Percentiles rank a stretch among this genome's conserved stretches.
These are phyloP conservation scores for Mamestra configurata DNA, from an alignment of 1,140 invertebrate genomes.

Conservation along the genomic window DNA sequence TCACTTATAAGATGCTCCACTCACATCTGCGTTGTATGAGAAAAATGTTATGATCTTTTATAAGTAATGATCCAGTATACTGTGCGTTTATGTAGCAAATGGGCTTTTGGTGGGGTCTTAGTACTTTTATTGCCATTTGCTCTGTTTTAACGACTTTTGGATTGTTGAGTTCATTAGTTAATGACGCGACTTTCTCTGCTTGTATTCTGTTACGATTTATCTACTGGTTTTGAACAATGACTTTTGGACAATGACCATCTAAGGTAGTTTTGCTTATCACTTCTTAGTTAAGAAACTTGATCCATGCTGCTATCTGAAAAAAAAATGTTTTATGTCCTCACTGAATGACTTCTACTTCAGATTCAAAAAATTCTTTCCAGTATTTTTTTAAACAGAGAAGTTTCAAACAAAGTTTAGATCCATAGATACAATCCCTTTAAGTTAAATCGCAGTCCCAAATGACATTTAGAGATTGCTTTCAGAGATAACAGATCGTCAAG, in stretches of 20 bases:
- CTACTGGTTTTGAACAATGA: too few species aligned
- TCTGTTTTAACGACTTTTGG: not conserved
- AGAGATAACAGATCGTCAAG: conserved; percentile 40
- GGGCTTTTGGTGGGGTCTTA: conserved; percentile 3
- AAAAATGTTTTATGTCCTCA: not conserved
- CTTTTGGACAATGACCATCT: too few species aligned
- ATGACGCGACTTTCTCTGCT: not conserved
- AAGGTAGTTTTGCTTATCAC: too few species aligned
- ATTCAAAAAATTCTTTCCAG: not conserved
- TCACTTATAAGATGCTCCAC: conserved; percentile 41
- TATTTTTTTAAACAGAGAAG: not conserved
- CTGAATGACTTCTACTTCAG: not conserved
- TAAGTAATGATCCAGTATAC: conserved; percentile 23
- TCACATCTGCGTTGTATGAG: conserved; percentile 37
- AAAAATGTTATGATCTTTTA: conserved; percentile 46
- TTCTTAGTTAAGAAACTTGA: too few species aligned
- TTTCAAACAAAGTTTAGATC: conserved; percentile 29
- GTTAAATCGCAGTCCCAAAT: conserved; percentile 26
- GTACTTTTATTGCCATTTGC: not conserved
- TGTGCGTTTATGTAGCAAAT: conserved; percentile 7
- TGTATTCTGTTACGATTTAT: not conserved
- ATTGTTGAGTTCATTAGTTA: not conserved
- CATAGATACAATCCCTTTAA: conserved; percentile 21
- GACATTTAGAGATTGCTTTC: conserved; percentile 26
- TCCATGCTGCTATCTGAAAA: too few species aligned